Percentiles rank a stretch among this genome's conserved stretches.
Evolutionary conservation across 2,113 vertebrate species (phyloP).

Genomic region (Zapus hudsonius): DNA sequence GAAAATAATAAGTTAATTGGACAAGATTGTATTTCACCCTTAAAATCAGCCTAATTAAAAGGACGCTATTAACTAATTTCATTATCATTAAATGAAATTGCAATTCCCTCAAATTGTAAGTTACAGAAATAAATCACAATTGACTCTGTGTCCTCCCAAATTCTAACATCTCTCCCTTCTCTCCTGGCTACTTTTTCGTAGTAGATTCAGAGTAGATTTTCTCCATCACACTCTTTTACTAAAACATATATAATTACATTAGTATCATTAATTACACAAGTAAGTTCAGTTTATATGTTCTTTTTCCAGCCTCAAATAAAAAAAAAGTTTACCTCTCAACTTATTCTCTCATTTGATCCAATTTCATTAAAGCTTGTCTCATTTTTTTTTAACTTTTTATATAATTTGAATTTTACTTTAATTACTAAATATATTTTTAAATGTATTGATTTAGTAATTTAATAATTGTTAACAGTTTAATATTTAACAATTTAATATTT

Average conservation of each 20-base stretch:
- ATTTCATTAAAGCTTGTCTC: too few relatives aligned
- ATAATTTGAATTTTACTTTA: too few relatives aligned
- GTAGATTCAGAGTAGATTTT: too few relatives aligned
- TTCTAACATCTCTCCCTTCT: not conserved
- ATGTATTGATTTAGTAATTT: too few relatives aligned
- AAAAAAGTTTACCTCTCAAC: too few relatives aligned
- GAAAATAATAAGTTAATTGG: not conserved
- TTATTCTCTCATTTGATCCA: too few relatives aligned
- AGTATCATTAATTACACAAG: not conserved
- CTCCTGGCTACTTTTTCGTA: not conserved
- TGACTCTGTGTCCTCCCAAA: not conserved
- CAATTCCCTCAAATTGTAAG: not conserved
- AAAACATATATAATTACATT: not conserved
- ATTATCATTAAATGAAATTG: not conserved
- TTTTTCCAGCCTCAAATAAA: too few relatives aligned
- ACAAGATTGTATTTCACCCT: not conserved
- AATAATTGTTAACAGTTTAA: too few relatives aligned
- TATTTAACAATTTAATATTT: too few relatives aligned
- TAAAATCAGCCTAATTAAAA: not conserved
- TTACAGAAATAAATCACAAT: not conserved
- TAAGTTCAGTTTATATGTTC: too few relatives aligned
- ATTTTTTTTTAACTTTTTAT: too few relatives aligned
- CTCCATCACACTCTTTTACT: not conserved
- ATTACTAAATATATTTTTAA: too few relatives aligned
- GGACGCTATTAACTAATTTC: not conserved